Percentiles rank a stretch among this genome's conserved stretches.
Evolutionary conservation across 2,113 vertebrate species (phyloP).

Genomic region (Bungarus multicinctus): DNA sequence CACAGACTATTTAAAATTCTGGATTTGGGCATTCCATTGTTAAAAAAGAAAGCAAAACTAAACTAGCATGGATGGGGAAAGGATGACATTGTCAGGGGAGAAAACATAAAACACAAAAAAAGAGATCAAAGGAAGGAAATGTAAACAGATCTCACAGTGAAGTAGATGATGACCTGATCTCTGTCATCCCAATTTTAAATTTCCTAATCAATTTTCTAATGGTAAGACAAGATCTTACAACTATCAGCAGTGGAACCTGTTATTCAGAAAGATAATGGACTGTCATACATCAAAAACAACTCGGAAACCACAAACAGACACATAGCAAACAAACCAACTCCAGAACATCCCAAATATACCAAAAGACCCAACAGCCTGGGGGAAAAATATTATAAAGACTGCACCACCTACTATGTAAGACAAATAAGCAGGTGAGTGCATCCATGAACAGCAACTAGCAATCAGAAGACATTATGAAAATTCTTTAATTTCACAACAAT

Average conservation of each 20-base stretch:
- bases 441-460: not conserved
- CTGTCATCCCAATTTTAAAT: not conserved
- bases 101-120: not conserved
- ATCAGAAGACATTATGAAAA: not conserved
- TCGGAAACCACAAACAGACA: not conserved
- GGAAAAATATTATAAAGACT: not conserved
- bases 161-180: not conserved
- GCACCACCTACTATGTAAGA: not conserved
- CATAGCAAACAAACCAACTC: not conserved
- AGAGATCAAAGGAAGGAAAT: not conserved
- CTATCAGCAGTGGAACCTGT: not conserved
- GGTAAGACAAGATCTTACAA: not conserved
- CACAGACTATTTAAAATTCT: not conserved
- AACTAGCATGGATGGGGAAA: not conserved
- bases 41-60: not conserved
- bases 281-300: not conserved
- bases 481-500: not conserved
- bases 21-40: not conserved
- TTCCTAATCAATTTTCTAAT: not conserved
- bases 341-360: not conserved
- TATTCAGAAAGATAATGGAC: not conserved
- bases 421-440: not conserved
- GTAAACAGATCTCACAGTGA: not conserved
- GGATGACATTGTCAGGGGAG: not conserved
- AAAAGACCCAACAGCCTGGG: not conserved